phyloP scores from a whole-genome alignment of 1,140 invertebrate genomes.

The Pteromalus puparum region DNA sequence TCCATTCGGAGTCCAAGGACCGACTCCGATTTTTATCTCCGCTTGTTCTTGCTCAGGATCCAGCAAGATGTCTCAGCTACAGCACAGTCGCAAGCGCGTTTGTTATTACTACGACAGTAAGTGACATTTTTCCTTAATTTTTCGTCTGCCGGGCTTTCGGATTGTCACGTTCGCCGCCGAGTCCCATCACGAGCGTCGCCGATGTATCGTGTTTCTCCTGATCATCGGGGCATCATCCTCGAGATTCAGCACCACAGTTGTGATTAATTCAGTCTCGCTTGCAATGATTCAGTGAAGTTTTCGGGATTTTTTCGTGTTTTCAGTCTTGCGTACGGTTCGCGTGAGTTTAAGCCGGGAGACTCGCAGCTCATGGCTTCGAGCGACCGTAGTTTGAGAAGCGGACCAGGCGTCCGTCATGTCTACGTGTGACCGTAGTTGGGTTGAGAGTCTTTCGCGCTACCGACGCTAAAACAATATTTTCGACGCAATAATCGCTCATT shows the following conservation, averaged over 20 bases:
- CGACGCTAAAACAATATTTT: slow-evolving; percentile 37
- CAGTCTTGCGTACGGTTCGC: slow-evolving; percentile 58
- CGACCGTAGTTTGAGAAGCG: slow-evolving; percentile 66
- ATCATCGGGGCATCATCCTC: not conserved
- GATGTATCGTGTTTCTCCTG: not conserved
- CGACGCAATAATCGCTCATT: not conserved
- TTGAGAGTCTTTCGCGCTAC: slow-evolving; percentile 60
- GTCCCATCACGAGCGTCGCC: slow-evolving; percentile 14
- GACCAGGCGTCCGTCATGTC: slow-evolving; percentile 65
- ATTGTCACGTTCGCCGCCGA: not conserved
- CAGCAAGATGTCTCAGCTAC: slow-evolving; percentile 81
- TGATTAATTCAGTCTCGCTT: not conserved
- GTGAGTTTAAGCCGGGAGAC: slow-evolving; percentile 64
- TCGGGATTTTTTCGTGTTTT: not conserved
- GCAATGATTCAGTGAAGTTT: not conserved
- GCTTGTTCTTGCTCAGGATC: not conserved
- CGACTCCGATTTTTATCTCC: not conserved
- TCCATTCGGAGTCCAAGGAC: not conserved
- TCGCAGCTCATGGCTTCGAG: slow-evolving; percentile 50
- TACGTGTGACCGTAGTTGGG: slow-evolving; percentile 52
- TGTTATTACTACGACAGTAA: slow-evolving; percentile 99
- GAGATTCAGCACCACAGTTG: not conserved
- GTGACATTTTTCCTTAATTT: slow-evolving; percentile 72
- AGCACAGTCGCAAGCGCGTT: slow-evolving; percentile 93
- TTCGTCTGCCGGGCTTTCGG: not conserved